These are phyloP conservation scores for Pangasius djambal DNA, from an alignment of 2,797 vertebrate genomes.

Conservation along the genomic window DNA sequence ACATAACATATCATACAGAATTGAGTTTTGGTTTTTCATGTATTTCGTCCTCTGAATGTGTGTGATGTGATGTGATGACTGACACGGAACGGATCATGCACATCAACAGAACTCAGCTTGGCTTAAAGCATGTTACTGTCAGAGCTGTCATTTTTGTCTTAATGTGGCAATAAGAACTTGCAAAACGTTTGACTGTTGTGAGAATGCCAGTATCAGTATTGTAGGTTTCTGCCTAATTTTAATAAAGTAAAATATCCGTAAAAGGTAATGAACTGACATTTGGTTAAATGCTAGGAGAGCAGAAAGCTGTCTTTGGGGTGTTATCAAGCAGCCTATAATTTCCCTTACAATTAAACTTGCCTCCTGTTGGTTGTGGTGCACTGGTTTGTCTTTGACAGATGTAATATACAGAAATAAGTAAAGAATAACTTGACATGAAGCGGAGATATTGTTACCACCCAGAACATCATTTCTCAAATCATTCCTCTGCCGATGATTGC, in stretches of 20 bases:
- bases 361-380: neutral
- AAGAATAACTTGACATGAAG: neutral
- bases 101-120: neutral
- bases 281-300: neutral
- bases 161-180: neutral
- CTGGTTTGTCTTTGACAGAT: neutral
- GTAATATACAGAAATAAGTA: neutral
- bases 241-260: neutral
- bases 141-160: neutral
- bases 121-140: neutral
- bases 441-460: neutral
- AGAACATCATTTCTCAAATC: neutral
- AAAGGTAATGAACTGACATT: neutral
- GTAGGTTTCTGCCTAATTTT: neutral
- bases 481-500: neutral
- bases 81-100: neutral
- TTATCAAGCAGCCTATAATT: neutral
- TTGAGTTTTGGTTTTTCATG: neutral
- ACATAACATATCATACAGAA: neutral
- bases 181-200: neutral
- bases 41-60: neutral
- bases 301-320: neutral
- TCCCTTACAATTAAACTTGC: neutral
- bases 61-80: neutral
- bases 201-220: neutral